Evolutionary conservation across 1,140 invertebrate species (phyloP), one percentile per base, ranked within the genome.

Genomic region (Euwallacea fornicatus): DNA sequence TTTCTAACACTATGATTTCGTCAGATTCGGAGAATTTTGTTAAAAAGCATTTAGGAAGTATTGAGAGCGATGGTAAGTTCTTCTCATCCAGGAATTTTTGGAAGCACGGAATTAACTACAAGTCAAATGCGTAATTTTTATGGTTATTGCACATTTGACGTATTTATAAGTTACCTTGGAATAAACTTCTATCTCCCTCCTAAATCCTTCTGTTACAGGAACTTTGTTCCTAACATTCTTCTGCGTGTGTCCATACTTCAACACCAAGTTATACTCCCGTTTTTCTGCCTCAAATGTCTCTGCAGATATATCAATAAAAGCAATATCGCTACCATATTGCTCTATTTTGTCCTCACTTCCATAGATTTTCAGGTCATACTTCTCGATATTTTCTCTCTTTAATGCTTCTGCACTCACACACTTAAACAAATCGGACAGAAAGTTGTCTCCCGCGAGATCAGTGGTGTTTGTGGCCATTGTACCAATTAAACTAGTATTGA

Each of bases 1-100:
- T 86, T 77, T 86, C 83, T 58, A 88, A 74, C 43, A 87, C 76
- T 7, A 86, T 82, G 42, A 83, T 80, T 78, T 86, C 83, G 60
- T 83, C 74, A 4, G 76, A 75, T 43, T 81, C 78, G 56, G 83
- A 80, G n/a, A 43, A 74, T 13, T 77, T 73, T 0, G 74, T 77
- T n/a, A 76, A 78, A 9, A 81, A 82, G 66, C 82, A 85, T 42
- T 78, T 80, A 6, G 83, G 78, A 65, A 78, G 76, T 50, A 78
- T 76, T 60, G 73, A 63, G 21, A 84, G 81, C 9, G 7, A 2
- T 33, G 15, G 42, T 0, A 63, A 7, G 9, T 70, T 50, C 53
- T 62, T 72, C 13, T 71, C 50, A 47, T 63, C 8, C 41, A 58
- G 54, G 21, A 75, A 70, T 46, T 43, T 43, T 11, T 66, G 67